Conservation (phyloP, 2,888 invertebrate genomes). For the Nemotelus nigrinus region DNA sequence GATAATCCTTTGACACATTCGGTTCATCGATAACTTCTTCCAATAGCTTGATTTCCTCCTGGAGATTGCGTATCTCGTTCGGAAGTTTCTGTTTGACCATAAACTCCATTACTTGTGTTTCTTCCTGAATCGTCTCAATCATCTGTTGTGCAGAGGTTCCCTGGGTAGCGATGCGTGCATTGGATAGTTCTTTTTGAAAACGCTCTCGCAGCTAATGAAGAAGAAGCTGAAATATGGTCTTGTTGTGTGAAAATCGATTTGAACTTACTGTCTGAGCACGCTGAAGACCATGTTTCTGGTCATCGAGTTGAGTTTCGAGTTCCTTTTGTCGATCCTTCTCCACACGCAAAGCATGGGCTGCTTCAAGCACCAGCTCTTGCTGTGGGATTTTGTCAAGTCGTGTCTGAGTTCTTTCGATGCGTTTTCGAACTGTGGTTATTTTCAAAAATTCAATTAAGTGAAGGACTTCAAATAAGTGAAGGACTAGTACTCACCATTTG, state of each 20-base stretch:
- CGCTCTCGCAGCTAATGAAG: constrained; percentile 48
- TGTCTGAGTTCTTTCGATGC: constrained; percentile 53
- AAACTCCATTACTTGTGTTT: constrained; percentile 71
- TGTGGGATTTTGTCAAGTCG: constrained; percentile 53
- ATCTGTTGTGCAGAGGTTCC: constrained; percentile 52
- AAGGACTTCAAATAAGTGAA: too few relatives aligned
- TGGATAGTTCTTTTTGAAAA: constrained; percentile 52
- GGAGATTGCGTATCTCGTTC: constrained; percentile 72
- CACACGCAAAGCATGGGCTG: constrained; percentile 52
- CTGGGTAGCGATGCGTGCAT: constrained; percentile 50
- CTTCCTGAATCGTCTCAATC: constrained; percentile 52
- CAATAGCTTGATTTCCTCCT: constrained; percentile 75
- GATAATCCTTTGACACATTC: constrained; percentile 73
- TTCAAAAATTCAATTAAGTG: neutral
- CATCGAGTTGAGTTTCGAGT: constrained; percentile 51
- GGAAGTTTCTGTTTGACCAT: constrained; percentile 83
- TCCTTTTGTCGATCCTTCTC: constrained; percentile 54
- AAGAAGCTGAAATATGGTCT: neutral
- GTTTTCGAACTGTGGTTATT: constrained; percentile 50
- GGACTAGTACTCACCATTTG: constrained; percentile 69
- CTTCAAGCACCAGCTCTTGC: constrained; percentile 53
- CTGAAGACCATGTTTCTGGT: constrained; percentile 51
- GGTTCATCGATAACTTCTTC: constrained; percentile 74
- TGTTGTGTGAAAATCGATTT: neutral
- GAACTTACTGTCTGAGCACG: constrained; percentile 47